Base-by-base conservation (phyloP, 2,113 vertebrate genomes). In the Chloropsis cyanopogon region DNA sequence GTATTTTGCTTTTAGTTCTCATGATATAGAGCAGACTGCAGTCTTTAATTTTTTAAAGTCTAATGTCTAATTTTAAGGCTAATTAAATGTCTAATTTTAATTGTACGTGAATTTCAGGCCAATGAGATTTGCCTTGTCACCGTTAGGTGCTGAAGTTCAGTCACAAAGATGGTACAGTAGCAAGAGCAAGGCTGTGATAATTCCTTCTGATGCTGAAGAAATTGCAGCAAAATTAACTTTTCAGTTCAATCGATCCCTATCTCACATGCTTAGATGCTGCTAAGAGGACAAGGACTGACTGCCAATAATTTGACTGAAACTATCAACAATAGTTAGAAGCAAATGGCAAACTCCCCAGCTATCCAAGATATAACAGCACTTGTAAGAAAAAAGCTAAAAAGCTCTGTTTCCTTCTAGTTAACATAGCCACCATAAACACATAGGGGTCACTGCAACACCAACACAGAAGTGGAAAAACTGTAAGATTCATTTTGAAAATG, bases 11-110 rank as follows among this genome's bases (percentile, higher is more conserved):
- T 85, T 66, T 50, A 20, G 1, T 70, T 68, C 22, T 81, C 25
- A 28, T 1, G 0, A n/a, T 28, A 28, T 2, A 56, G 4, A 69
- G 6, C 12, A 23, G 25, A 44, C 7, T 42, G 25, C 5, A n/a
- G 19, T 35, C 29, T 76, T 76, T n/a, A 21, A 46, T 53, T 52
- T 52, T 64, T n/a, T n/a, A n/a, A 65, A 65, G 29, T 29, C 24
- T 17, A 56, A 47, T 49, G 8, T 14, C n/a, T 41, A 29, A 60
- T 42, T 82, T 85, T 66, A 25, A 41, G 29, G 13, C 20, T 49
- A 66, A 76, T 35, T 85, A 57, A 42, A 57, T 35, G 12, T 50
- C 16, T 42, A 35, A 14, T 82, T 76, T 90, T 81, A 68, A 35
- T 60, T 86, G 16, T 12, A 33, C 0, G 0, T 33, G 39, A 65